These are phyloP conservation scores for Osmoderma eremita DNA, from an alignment of 2,888 invertebrate species.

Conservation along the genomic window DNA sequence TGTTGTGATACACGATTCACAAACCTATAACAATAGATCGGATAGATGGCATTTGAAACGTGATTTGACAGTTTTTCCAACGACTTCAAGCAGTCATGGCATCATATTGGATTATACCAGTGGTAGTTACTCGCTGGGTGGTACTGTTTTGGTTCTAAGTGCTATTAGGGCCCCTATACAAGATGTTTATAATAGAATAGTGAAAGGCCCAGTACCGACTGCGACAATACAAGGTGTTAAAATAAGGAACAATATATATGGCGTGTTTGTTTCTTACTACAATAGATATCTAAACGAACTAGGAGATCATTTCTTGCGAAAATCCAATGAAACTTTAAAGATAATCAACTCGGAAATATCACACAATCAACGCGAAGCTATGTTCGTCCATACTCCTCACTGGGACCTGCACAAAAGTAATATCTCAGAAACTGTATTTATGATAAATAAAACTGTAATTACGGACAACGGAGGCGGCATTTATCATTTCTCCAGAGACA, in stretches of 20 bases:
- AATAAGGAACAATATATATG: conserved; percentile 83
- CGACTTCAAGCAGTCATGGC: conserved; percentile 85
- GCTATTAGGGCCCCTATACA: conserved; percentile 79
- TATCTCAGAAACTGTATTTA: conserved; percentile 89
- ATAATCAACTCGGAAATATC: conserved; percentile 83
- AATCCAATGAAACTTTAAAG: conserved; percentile 87
- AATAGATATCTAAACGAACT: conserved; percentile 87
- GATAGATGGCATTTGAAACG: conserved; percentile 81
- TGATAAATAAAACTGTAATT: conserved; percentile 86
- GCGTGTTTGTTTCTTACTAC: conserved; percentile 86
- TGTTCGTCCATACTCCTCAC: conserved; percentile 84
- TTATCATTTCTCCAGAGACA: conserved; percentile 89
- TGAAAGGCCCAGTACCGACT: conserved; percentile 83
- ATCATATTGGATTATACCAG: conserved; percentile 83
- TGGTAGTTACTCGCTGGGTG: conserved; percentile 81
- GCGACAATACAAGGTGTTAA: conserved; percentile 76
- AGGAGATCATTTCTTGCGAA: conserved; percentile 86
- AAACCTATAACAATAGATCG: conserved; percentile 72
- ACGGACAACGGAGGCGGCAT: conserved; percentile 90
- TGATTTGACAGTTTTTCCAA: conserved; percentile 90
- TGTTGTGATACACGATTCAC: conserved; percentile 81
- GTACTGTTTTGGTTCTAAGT: conserved; percentile 81
- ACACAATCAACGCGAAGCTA: conserved; percentile 82
- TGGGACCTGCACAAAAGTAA: conserved; percentile 89
- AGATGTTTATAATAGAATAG: conserved; percentile 76